Base-by-base conservation (phyloP, 2,797 vertebrate species). In the Discoglossus pictus region DNA sequence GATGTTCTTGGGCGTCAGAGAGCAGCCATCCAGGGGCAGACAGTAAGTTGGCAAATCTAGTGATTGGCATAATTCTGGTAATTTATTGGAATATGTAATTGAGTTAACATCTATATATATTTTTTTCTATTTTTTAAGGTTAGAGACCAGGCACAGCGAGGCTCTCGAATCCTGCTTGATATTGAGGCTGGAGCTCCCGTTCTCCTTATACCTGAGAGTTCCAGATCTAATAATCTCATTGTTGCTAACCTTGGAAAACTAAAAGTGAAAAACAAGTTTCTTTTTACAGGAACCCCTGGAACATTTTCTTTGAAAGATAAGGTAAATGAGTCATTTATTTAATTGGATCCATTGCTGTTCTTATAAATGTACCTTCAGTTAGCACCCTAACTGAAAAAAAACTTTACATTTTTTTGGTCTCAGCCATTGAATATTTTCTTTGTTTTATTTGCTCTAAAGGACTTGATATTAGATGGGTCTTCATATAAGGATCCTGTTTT, bases 161-260 rank as follows among this genome's bases (percentile, higher is more conserved):
- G 88, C 2, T 90, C 94, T 8, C 86, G 97, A 25, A 82, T 98
- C 63, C 88, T 97, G 38, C 83, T 99, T 48, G 95, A 99, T 72
- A 98, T 99, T 2, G 89, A 97, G 72, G 97, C 97, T 0, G 97
- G 93, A 0, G 96, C 96, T 46, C 96, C 97, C 2, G 97, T 99
- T 25, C 90, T 99, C 15, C 85, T 99, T 1, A 94, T 99, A 73
- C 97, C 97, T 1, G 96, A 99, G 78, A 98, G 94, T 78, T 97
- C 95, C 0, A 84, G 77, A 63, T 98, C 94, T 0, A 89, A 90
- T 5, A 89, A 91, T 61, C 89, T 98, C 2, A 94, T 99, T 59
- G 97, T 98, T 50, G 95, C 94, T 70, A 99, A 99, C 74, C 86
- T 99, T 11, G 97, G 97, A 13, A 95, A 97, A 71, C 89, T 99